phyloP scores from a whole-genome alignment of 2,113 vertebrate species.

The Pachyramphus minor region DNA sequence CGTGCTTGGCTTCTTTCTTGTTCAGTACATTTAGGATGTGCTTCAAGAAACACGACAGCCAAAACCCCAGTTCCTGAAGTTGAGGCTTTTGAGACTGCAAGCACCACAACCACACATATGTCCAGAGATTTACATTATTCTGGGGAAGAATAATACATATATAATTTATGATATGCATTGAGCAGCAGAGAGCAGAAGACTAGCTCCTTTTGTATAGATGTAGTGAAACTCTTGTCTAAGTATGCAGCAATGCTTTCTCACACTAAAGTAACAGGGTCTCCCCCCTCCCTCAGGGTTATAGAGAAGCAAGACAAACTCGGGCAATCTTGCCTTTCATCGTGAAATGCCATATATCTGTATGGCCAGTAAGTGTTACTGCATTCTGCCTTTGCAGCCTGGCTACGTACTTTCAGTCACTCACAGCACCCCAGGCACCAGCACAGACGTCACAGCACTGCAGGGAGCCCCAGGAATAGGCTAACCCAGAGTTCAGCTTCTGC shows the following conservation, averaged over 20 bases:
- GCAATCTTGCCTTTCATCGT: not conserved
- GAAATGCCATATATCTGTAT: not conserved
- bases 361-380: not conserved
- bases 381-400: not conserved
- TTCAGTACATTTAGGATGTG: too few relatives aligned
- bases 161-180: not conserved
- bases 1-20: rapidly evolving
- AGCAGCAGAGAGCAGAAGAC: not conserved
- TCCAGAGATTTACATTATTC: not conserved
- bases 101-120: rapidly evolving
- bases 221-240: not conserved
- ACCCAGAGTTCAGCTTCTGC: not conserved
- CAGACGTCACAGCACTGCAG: rapidly evolving
- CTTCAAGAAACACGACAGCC: not conserved
- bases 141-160: not conserved
- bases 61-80: not conserved
- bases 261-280: not conserved
- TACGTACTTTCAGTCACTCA: not conserved
- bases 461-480: not conserved
- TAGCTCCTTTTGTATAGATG: not conserved
- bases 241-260: not conserved
- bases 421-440: not conserved
- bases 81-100: not conserved
- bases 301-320: not conserved
- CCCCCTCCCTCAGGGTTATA: not conserved